A percentile compares a stretch with the other conserved stretches of the same genome.
These are phyloP conservation scores for Pantherophis alleghaniensis DNA, from an alignment of 2,797 vertebrate species.

Conservation along the genomic window DNA sequence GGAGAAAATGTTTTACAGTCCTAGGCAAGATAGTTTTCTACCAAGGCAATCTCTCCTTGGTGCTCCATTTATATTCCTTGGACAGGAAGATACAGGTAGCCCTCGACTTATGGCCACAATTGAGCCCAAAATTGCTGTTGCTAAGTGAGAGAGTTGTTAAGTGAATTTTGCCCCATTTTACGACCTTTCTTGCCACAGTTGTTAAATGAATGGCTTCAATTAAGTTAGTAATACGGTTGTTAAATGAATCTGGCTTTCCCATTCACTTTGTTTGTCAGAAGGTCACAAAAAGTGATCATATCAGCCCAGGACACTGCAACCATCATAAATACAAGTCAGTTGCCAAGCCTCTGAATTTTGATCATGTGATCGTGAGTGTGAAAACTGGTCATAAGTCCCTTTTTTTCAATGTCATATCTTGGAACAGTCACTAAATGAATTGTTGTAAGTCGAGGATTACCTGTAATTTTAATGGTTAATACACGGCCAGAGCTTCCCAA, in stretches of 20 bases:
- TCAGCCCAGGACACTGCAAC: not conserved
- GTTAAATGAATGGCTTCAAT: not conserved
- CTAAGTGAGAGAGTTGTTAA: not conserved
- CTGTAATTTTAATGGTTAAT: not conserved
- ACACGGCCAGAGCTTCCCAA: not conserved
- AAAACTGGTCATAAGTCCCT: not conserved
- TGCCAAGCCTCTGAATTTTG: not conserved
- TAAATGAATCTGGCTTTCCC: not conserved
- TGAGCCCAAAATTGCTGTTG: not conserved
- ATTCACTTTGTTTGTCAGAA: not conserved
- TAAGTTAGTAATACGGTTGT: not conserved
- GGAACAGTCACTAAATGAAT: not conserved
- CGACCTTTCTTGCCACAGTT: not conserved
- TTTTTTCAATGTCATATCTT: not conserved
- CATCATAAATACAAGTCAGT: not conserved
- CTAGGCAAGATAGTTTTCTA: not conserved
- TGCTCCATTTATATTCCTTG: not conserved
- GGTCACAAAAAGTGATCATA: not conserved
- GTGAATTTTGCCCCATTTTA: not conserved
- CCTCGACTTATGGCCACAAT: not conserved
- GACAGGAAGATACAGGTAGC: conserved; percentile 6
- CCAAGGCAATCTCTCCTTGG: not conserved
- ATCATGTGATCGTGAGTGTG: not conserved
- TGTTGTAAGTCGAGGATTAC: not conserved
- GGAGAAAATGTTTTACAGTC: not conserved